Evolutionary conservation across 2,888 invertebrate species (phyloP).

Genomic region (Pterostichus niger): DNA sequence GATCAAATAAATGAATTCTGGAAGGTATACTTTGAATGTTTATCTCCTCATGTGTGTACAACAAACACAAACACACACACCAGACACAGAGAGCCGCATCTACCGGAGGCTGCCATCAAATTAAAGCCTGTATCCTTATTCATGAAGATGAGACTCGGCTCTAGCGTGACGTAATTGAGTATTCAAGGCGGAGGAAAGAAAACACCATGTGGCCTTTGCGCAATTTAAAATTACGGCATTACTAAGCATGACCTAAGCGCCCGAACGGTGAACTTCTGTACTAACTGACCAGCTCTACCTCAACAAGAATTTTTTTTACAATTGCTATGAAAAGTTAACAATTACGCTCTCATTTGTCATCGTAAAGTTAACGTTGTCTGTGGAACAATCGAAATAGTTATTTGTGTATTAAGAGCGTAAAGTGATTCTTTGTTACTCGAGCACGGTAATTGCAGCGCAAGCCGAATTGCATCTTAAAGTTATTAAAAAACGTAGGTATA

Average conservation of each 20-base stretch:
- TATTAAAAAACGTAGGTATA: too few relatives aligned
- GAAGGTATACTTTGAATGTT: too few relatives aligned
- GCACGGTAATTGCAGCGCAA: too few relatives aligned
- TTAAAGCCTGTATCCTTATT: constrained; percentile 49
- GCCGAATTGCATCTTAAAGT: too few relatives aligned
- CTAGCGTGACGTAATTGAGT: constrained; percentile 39
- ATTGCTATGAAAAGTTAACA: too few relatives aligned
- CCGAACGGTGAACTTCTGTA: background rate
- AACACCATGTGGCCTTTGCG: constrained; percentile 9
- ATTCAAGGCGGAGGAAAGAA: constrained; percentile 58
- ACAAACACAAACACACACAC: constrained; percentile 16
- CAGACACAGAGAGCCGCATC: background rate
- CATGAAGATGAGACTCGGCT: constrained; percentile 38
- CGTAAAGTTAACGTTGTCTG: too few relatives aligned
- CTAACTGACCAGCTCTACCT: constrained; percentile 4
- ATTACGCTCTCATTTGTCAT: too few relatives aligned
- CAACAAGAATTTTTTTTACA: background rate
- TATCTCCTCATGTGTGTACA: too few relatives aligned
- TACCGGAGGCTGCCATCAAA: constrained; percentile 28
- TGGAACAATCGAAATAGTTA: too few relatives aligned
- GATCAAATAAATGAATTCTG: too few relatives aligned
- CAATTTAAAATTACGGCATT: constrained; percentile 37
- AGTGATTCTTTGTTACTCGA: too few relatives aligned
- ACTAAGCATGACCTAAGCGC: background rate
- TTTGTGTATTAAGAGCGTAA: too few relatives aligned